Base-by-base conservation (phyloP, 2,888 invertebrate genomes). In the Tetranychus piercei region DNA sequence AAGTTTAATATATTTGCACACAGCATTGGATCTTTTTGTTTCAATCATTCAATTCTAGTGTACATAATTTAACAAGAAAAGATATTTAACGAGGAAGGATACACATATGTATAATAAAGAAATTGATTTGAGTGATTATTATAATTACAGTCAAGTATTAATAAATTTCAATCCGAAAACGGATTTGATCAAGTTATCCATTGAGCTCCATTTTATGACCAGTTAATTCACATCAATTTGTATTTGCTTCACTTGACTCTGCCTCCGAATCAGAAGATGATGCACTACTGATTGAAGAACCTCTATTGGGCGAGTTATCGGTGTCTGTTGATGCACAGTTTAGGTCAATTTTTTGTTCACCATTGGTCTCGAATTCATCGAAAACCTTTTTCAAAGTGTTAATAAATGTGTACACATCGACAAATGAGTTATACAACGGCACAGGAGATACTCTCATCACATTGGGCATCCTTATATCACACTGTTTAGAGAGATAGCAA, bases 361-460 rank as follows among this genome's bases (percentile, higher is more conserved):
- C 22, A 6, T 20, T 23, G 20, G 20, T 22, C 22, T 23, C 34
- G 11, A 23, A 23, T 22, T 69, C 69, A n/a, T 69, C 69, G 22
- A 77, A 75, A 11, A 78, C 75, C 70, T 79, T 76, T 71, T 79
- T 78, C 34, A 83, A 76, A 44, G 78, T 78, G n/a, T 78, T 74
- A 6, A 81, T 78, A 78, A 84, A 84, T 67, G 81, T 79, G 75
- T 81, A 80, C 15, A 85, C 83, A 77, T 85, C 85, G n/a, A 23
- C 77, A 78, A 83, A 86, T 44, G 83, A 82, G 79, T 85, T 86
- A 81, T 86, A 86, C 22, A 86, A 77, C 23, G 85, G 85, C 44
- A 80, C 81, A 5, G 86, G 85, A 1, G 86, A 82, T 3, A 86
- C 79, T 66, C 86, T 81, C 71, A 86, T 82, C 15, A 85, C 85